These are phyloP conservation scores for Lipophrys pholis DNA, from an alignment of 2,113 vertebrate species.

Conservation along the genomic window DNA sequence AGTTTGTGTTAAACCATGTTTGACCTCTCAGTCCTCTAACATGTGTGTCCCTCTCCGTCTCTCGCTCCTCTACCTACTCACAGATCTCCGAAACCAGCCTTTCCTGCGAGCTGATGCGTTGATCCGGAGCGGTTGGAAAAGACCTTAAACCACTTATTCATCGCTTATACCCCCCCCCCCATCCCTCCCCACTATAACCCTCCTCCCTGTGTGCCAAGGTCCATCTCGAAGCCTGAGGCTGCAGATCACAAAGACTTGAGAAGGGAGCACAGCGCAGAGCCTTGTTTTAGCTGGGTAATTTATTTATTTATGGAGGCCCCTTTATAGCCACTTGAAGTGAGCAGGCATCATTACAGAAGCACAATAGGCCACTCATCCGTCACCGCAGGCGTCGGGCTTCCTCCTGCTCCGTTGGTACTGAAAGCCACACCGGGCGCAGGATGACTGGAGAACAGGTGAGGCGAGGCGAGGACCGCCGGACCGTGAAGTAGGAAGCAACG, in stretches of 20 bases:
- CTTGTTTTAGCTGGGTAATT: slow-evolving; percentile 76
- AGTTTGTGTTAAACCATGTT: slow-evolving; percentile 4
- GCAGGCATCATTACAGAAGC: slow-evolving; percentile 66
- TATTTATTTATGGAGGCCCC: slow-evolving; percentile 85
- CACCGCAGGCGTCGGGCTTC: slow-evolving; percentile 39
- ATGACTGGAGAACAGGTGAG: slow-evolving; percentile 38
- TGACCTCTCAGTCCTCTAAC: slow-evolving; percentile 70
- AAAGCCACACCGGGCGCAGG: slow-evolving; percentile 19
- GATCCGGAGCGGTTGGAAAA: slow-evolving; percentile 86
- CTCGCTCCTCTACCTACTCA: slow-evolving; percentile 72
- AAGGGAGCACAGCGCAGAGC: slow-evolving; percentile 70
- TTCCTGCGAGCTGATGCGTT: slow-evolving; percentile 87
- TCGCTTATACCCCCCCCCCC: slow-evolving; percentile 53
- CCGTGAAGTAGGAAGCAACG: slow-evolving; percentile 31
- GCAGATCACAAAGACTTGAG: slow-evolving; percentile 76
- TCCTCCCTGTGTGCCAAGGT: slow-evolving; percentile 58
- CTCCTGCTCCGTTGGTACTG: slow-evolving; percentile 16
- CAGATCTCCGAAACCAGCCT: slow-evolving; percentile 89
- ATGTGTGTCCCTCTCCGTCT: slow-evolving; percentile 59
- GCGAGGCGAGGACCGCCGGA: slow-evolving; percentile 9
- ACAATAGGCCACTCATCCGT: slow-evolving; percentile 45
- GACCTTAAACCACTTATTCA: slow-evolving; percentile 81
- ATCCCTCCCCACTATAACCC: slow-evolving; percentile 46
- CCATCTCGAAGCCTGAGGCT: slow-evolving; percentile 69
- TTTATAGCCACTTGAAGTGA: slow-evolving; percentile 69